Percentiles rank a stretch among this genome's conserved stretches.
phyloP scores from a whole-genome alignment of 2,113 vertebrate species.

The Hylia prasina region DNA sequence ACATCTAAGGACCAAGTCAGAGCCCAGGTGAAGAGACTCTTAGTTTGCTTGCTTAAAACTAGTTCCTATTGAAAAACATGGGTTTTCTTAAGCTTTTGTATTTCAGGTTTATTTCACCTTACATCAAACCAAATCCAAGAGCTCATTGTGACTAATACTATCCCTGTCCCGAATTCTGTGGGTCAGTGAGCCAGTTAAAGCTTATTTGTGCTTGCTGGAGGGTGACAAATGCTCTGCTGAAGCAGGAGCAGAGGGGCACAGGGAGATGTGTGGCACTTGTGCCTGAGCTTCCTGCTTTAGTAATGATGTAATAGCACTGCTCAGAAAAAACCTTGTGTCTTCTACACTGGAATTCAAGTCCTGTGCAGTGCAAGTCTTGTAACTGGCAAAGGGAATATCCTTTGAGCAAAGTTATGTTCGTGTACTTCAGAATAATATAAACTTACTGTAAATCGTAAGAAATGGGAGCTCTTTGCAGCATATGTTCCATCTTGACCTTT shows the following conservation, averaged over 20 bases:
- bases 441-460: neutral
- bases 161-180: neutral
- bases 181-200: neutral
- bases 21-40: neutral
- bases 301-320: neutral
- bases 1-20: neutral
- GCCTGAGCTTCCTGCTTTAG: neutral
- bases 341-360: neutral
- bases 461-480: neutral
- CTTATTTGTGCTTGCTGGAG: neutral
- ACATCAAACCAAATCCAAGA: fast-evolving
- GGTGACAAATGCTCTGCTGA: neutral
- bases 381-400: neutral
- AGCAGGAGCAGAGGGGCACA: neutral
- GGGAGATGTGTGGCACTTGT: neutral
- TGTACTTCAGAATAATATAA: neutral
- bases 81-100: neutral
- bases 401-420: neutral
- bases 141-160: neutral
- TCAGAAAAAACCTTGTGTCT: fast-evolving
- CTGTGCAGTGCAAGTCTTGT: neutral
- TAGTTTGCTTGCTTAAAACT: neutral
- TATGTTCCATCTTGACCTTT: neutral
- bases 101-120: neutral
- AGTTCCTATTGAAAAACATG: neutral